Conservation (phyloP, 35 echinoderm and acorn worm species). For the Patiria miniata region DNA sequence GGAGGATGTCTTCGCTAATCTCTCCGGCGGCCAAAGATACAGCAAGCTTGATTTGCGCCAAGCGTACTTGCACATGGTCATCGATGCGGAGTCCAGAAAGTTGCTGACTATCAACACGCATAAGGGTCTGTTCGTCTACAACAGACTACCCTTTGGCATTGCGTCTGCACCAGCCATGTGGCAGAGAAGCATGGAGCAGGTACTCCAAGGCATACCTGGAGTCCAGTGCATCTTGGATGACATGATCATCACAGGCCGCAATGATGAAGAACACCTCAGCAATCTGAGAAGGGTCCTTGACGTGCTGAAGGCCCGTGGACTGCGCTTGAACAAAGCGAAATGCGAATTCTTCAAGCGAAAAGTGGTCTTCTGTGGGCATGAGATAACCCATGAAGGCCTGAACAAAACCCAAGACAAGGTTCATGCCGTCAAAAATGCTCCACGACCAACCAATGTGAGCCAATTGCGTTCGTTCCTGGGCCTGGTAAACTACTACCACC, state of each 20-base stretch:
- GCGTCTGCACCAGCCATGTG: constrained; percentile 37
- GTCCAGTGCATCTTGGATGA: constrained; percentile 36
- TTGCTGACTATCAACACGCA: constrained; percentile 61
- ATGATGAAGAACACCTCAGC: constrained; percentile 19
- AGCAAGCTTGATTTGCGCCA: constrained; percentile 67
- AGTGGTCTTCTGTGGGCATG: constrained; percentile 39
- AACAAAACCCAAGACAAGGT: constrained; percentile 49
- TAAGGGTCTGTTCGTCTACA: constrained; percentile 40
- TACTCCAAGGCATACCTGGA: constrained; percentile 15
- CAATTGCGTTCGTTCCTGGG: constrained; percentile 61
- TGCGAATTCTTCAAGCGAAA: constrained; percentile 47
- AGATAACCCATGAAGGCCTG: constrained; percentile 41
- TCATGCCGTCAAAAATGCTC: constrained; percentile 51
- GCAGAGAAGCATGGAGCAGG: constrained; percentile 18
- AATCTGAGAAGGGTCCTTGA: constrained; percentile 32
- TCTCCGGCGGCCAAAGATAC: constrained; percentile 47
- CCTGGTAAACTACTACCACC: constrained; percentile 64
- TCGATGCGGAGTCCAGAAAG: constrained; percentile 51
- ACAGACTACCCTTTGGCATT: constrained; percentile 8
- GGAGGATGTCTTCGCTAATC: constrained; percentile 67
- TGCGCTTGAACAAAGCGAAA: constrained; percentile 58
- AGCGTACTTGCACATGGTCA: constrained; percentile 48
- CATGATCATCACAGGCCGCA: constrained; percentile 44
- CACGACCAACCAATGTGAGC: constrained; percentile 44
- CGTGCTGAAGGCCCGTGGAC: constrained; percentile 22